Evolutionary conservation across 2,113 vertebrate genomes (phyloP), one percentile per base, ranked within the genome.

Genomic region (Gorsachius goisagi): DNA sequence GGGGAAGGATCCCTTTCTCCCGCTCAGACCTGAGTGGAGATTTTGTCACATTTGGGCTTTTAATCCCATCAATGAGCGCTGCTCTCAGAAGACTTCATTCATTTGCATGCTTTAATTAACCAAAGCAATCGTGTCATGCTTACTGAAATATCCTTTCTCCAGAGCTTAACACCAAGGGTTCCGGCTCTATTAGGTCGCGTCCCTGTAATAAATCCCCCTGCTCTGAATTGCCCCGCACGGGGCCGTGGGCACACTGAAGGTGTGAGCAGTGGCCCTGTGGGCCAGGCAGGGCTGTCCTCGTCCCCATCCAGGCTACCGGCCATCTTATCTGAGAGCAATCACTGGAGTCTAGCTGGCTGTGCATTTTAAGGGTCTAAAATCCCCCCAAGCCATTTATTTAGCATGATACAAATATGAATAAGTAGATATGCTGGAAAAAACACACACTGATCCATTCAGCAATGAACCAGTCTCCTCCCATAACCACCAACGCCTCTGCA

Each of bases 11-110:
- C 75, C 45, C 23, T 41, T 47, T 30, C 55, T 58, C 22, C 9
- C 1, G 0, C 68, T 44, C 62, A 11, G 30, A 26, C n/a, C 39
- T 9, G 1, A 47, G 45, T 9, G 20, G 47, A 4, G 9, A 5
- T 6, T 22, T 62, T 8, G 13, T 24, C 47, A 18, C 2, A 0
- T 30, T 59, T 28, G 63, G 56, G 49, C 49, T 86, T 69, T 75
- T 81, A 58, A 58, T 33, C 32, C 75, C 12, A 3, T 27, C 30
- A 27, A 9, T 1, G 18, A 50, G 76, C 4, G 0, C 63, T 53
- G 56, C 64, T 64, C 63, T 75, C 63, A 2, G 59, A 22, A 66
- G 44, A 12, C 47, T 86, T 62, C 19, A 33, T 63, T 93, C 58
- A 69, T 73, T 80, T 49, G 32, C 27, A 24, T 8, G 3, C 6